A percentile compares a stretch with the other conserved stretches of the same genome.
Conservation (phyloP, 2,888 invertebrate genomes). For the Isoperla grammatica region DNA sequence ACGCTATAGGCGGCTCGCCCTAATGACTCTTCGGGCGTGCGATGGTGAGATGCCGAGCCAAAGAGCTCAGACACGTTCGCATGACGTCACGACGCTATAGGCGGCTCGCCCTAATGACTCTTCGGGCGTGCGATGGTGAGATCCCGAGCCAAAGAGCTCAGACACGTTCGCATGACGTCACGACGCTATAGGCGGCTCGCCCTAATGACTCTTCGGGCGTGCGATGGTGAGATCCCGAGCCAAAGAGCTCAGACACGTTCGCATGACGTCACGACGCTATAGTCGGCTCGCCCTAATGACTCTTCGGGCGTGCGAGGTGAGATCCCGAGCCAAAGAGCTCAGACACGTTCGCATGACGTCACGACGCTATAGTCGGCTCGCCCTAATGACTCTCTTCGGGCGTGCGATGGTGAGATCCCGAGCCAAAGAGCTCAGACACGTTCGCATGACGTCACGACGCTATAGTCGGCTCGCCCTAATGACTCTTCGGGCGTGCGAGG, state of each 20-base stretch:
- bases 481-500: conserved; percentile 9
- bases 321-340: conserved; percentile 10
- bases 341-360: conserved; percentile 9
- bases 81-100: background rate
- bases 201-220: conserved; percentile 7
- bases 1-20: background rate
- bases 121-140: conserved; percentile 5
- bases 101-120: background rate
- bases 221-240: conserved; percentile 11
- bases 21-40: conserved; percentile 11
- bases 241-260: conserved; percentile 10
- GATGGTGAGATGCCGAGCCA: conserved; percentile 11
- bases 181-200: background rate
- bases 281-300: background rate
- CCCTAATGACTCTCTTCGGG: conserved; percentile 11
- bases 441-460: background rate
- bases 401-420: conserved; percentile 9
- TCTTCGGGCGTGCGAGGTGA: conserved; percentile 8
- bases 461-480: background rate
- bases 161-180: conserved; percentile 9
- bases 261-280: background rate
- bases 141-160: conserved; percentile 10
- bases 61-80: conserved; percentile 7
- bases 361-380: background rate
- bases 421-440: conserved; percentile 12